Conservation (phyloP, 2,888 invertebrate species). For the Halictus quadricinctus region DNA sequence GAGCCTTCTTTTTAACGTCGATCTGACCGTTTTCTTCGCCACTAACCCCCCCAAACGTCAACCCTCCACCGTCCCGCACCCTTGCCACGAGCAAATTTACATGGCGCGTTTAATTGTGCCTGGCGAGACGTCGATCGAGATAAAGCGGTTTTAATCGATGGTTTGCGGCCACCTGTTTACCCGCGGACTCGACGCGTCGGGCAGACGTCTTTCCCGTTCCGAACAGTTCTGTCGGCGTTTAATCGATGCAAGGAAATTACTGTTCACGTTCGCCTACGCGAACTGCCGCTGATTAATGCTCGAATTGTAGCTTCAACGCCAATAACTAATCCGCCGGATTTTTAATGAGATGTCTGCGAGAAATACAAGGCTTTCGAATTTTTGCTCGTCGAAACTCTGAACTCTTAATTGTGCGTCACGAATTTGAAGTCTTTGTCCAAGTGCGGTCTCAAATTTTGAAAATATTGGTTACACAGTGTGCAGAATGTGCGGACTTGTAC, state of each 20-base stretch:
- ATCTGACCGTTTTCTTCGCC: conserved; percentile 1
- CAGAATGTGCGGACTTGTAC: too few relatives aligned
- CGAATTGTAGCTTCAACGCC: background rate
- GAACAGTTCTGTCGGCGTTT: background rate
- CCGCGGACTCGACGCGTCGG: background rate
- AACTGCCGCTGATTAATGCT: background rate
- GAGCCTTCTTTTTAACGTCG: conserved; percentile 24
- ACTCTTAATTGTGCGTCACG: background rate
- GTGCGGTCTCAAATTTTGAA: too few relatives aligned
- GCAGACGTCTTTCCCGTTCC: background rate
- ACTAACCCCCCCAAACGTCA: background rate
- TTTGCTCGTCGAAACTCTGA: too few relatives aligned
- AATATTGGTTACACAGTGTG: too few relatives aligned
- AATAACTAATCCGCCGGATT: background rate
- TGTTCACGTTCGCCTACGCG: background rate
- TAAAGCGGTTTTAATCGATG: conserved; percentile 45
- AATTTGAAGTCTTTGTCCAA: too few relatives aligned
- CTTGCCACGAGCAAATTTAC: conserved; percentile 32
- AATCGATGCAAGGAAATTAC: conserved; percentile 7
- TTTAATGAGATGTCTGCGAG: background rate
- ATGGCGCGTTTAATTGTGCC: conserved; percentile 39
- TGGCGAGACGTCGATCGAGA: conserved; percentile 17
- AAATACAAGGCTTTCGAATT: background rate
- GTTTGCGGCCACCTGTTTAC: conserved; percentile 16
- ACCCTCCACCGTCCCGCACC: background rate